A percentile compares a stretch with the other conserved stretches of the same genome.
Evolutionary conservation across 2,113 vertebrate species (phyloP).

Genomic region (Sinocyclocheilus anophthalmus): DNA sequence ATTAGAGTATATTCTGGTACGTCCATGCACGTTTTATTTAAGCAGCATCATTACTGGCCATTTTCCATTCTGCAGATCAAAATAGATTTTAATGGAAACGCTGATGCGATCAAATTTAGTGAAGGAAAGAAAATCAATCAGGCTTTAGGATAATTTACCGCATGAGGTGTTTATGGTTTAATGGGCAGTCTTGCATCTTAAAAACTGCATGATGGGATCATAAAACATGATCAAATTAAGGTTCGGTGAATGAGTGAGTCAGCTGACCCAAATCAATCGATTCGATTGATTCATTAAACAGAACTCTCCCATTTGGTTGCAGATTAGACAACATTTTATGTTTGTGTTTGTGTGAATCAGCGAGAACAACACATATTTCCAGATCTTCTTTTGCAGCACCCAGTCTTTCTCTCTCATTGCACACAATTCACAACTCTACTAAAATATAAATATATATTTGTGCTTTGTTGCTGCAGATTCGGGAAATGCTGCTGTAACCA

Average conservation of each 20-base stretch:
- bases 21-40: neutral
- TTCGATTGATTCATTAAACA: neutral
- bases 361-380: neutral
- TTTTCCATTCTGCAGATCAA: neutral
- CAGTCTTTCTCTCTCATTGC: neutral
- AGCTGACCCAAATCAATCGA: neutral
- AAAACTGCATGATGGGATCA: neutral
- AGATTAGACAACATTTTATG: neutral
- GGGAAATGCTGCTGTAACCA: neutral
- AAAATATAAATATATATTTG: slow-evolving; percentile 8
- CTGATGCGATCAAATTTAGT: neutral
- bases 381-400: neutral
- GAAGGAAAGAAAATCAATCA: neutral
- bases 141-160: neutral
- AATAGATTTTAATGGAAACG: neutral
- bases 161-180: slow-evolving; percentile 6
- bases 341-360: neutral
- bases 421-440: neutral
- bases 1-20: neutral
- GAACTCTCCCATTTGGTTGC: neutral
- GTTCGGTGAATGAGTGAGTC: neutral
- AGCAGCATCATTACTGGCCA: neutral
- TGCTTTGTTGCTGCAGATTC: neutral
- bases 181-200: neutral
- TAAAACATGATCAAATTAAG: neutral